Conservation (phyloP, 2,113 vertebrate species). For the Sterna hirundo region DNA sequence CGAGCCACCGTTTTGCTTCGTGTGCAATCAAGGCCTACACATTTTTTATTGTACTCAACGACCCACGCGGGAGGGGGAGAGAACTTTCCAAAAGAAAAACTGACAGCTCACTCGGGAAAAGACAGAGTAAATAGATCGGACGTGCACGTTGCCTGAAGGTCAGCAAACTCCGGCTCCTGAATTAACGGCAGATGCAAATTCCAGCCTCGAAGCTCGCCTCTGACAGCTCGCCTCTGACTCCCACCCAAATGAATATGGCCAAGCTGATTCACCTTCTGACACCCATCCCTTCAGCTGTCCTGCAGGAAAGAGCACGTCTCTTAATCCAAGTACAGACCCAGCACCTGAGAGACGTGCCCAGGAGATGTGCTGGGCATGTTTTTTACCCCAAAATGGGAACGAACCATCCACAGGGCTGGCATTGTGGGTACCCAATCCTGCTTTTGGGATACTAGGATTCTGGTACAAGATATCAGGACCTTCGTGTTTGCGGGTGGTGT, state of each 20-base stretch:
- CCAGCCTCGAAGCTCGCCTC: not conserved
- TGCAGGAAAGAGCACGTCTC: not conserved
- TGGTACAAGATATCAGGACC: not conserved
- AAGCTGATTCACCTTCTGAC: not conserved
- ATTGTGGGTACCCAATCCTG: not conserved
- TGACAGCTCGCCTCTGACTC: conserved; percentile 22
- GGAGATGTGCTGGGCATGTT: not conserved
- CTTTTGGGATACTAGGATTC: not conserved
- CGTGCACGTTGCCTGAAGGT: not conserved
- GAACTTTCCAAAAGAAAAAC: conserved; percentile 30
- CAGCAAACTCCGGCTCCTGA: conserved; percentile 4
- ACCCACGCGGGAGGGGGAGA: not conserved
- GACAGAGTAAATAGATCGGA: conserved; percentile 20
- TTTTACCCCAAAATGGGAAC: not conserved
- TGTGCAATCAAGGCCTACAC: conserved; percentile 1
- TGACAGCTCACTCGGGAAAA: conserved; percentile 30
- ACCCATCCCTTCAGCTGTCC: not conserved
- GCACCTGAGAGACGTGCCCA: not conserved
- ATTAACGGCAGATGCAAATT: conserved; percentile 44
- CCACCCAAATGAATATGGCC: not conserved
- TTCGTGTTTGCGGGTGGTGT: not conserved
- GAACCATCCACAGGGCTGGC: not conserved
- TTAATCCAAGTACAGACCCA: not conserved
- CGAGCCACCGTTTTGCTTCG: not conserved
- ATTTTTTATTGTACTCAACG: not conserved